Evolutionary conservation across 1,140 invertebrate genomes (phyloP), one percentile per base, ranked within the genome.

Genomic region (Tetragnatha versicolor): DNA sequence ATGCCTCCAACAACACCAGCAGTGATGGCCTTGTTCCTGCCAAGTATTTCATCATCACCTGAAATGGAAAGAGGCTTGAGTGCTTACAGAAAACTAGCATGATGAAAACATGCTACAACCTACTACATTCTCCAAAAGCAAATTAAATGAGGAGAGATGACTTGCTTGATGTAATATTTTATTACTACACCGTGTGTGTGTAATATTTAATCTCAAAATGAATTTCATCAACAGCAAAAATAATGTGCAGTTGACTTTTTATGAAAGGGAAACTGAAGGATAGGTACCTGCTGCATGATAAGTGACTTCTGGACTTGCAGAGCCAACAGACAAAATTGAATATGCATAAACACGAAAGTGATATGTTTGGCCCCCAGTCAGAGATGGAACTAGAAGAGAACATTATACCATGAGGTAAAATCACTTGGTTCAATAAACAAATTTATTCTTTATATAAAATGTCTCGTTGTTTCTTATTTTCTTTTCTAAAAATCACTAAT

Each of bases 1-100:
- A 97, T 93, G 81, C 95, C 95, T 82, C 94, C 95, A 76, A 96
- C 94, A 79, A 96, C 92, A 53, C 94, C 94, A 81, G 94, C 94
- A 51, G 80, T 81, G 20, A 81, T 77, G 31, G 80, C 80, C 33
- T 37, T 53, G 49, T 72, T 80, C 29, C 79, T 45, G 31, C 61
- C 51, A 45, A 63, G 45, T 14, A 4, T 35, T 69, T 79, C 76
- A 79, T 69, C 65, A 60, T 79, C 76, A 4, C 63, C 76, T 79
- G 20, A 53, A 12, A 47, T 22, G 10, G 33, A 35, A 47, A 55
- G 0, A 60, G 42, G 10, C 25, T 53, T 53, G 10, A 53, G 10
- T 47, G 20, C 42, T 47, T 17, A 47, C 42, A 47, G 20, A 47
- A 47, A 47, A n/a, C n/a, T n/a, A n/a, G n/a, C n/a, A n/a, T n/a